Evolutionary conservation across 2,888 invertebrate genomes (phyloP), one percentile per base, ranked within the genome.

Genomic region (Stegophylla sp.): DNA sequence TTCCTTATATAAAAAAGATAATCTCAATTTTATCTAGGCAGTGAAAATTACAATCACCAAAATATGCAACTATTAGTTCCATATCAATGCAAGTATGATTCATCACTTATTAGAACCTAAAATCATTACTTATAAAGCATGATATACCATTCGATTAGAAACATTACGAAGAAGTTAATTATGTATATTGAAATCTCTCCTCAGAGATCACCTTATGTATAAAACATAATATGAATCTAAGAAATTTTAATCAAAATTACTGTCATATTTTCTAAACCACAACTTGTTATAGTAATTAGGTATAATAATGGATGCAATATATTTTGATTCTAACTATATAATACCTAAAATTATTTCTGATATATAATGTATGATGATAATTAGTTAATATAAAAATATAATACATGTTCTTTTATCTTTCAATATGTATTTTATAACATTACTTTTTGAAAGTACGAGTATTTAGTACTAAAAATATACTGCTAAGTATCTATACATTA

Each of bases 391-490:
- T 23, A 20, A 72, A 56, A 43, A 43, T 72, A 3, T 56, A 72
- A 72, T n/a, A 0, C 3, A 34, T 34, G 17, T 41, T 74, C 23
- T 59, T 61, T 34, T 5, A 15, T 74, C 23, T 59, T 61, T 34
- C 10, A 15, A 51, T 41, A n/a, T 15, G 34, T 15, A 12, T 23
- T 12, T 56, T 41, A 23, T 53, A 23, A 63, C 23, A 64, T 51
- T 34, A 17, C 0, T 12, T 20, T 9, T 53, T 3, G 12, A 56
- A 20, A 10, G 12, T n/a, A n/a, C n/a, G n/a, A n/a, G n/a, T n/a
- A 56, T 56, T 56, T 75, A 20, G 15, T 75, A 61, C 28, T 34
- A 34, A 53, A n/a, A 3, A 53, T 56, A 56, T 17, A 56, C 7
- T 1, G 56, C 56, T 34, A 51, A 13, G 34, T 51, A 17, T n/a